These are phyloP conservation scores for Tetrao urogallus DNA, from an alignment of 2,113 vertebrate species.

Conservation along the genomic window DNA sequence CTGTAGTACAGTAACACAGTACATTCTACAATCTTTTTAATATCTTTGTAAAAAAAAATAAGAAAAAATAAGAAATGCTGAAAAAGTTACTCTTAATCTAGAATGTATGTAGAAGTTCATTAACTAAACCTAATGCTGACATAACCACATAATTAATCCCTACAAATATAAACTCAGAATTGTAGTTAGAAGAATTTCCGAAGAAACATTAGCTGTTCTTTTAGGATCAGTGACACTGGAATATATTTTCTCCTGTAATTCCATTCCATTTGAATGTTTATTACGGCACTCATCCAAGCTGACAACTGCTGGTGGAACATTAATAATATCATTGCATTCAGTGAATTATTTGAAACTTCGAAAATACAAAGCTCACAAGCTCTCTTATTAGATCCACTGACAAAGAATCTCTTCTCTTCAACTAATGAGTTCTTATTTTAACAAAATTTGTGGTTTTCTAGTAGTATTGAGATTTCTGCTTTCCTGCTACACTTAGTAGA, in stretches of 20 bases:
- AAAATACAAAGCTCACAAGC: not conserved
- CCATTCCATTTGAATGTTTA: not conserved
- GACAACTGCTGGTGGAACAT: not conserved
- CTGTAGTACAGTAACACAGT: not conserved
- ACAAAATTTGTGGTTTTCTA: not conserved
- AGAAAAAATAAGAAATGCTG: not conserved
- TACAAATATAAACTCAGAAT: not conserved
- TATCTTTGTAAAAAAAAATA: not conserved
- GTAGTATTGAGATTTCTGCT: fast-evolving
- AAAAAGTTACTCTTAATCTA: not conserved
- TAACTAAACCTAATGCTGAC: not conserved
- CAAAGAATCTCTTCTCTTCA: not conserved
- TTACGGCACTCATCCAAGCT: not conserved
- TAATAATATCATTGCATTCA: not conserved
- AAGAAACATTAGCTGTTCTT: not conserved
- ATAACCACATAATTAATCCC: not conserved
- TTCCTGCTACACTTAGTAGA: not conserved
- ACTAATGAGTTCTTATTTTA: not conserved
- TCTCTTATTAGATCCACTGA: not conserved
- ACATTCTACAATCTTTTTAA: not conserved
- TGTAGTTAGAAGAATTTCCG: not conserved
- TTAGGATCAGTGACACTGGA: not conserved
- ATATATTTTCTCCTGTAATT: not conserved
- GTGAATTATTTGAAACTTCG: not conserved
- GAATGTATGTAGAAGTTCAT: not conserved